Percentiles rank a stretch among this genome's conserved stretches.
Evolutionary conservation across 2,888 invertebrate species (phyloP).

Genomic region (Spodoptera picta): DNA sequence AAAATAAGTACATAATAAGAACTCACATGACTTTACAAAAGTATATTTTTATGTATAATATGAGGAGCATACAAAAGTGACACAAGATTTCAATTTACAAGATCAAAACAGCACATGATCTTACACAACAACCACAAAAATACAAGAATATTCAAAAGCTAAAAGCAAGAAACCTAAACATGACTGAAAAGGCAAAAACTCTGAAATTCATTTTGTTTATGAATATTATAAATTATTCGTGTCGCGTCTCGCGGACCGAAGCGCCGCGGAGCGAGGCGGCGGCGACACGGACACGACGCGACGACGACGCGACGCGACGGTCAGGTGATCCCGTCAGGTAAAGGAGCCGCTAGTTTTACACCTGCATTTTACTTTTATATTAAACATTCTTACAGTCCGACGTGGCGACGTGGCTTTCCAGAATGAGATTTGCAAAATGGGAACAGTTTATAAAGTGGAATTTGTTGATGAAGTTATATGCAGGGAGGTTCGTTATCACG

Average conservation of each 20-base stretch:
- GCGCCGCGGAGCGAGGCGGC: background rate
- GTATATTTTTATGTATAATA: no score
- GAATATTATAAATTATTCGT: constrained; percentile 71
- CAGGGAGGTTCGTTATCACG: no score
- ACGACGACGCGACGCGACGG: constrained; percentile 10
- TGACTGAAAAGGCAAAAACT: background rate
- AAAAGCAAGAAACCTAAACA: constrained; percentile 4
- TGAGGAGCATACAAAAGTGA: no score
- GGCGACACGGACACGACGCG: constrained; percentile 55
- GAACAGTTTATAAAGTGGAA: background rate
- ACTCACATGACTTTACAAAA: no score
- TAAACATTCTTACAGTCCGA: constrained; percentile 29
- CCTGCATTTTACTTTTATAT: constrained; percentile 35
- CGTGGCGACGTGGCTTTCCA: background rate
- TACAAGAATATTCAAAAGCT: background rate
- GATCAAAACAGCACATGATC: no score
- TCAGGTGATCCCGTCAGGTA: constrained; percentile 28
- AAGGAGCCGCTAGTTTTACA: constrained; percentile 12
- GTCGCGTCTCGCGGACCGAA: constrained; percentile 60
- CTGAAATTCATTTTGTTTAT: constrained; percentile 72
- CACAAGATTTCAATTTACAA: no score
- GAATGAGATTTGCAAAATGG: constrained; percentile 12
- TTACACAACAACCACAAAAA: no score
- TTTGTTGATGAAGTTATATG: no score
- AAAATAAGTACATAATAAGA: no score